These are phyloP conservation scores for Mustela lutreola DNA, from an alignment of 2,113 vertebrate genomes.

Conservation along the genomic window DNA sequence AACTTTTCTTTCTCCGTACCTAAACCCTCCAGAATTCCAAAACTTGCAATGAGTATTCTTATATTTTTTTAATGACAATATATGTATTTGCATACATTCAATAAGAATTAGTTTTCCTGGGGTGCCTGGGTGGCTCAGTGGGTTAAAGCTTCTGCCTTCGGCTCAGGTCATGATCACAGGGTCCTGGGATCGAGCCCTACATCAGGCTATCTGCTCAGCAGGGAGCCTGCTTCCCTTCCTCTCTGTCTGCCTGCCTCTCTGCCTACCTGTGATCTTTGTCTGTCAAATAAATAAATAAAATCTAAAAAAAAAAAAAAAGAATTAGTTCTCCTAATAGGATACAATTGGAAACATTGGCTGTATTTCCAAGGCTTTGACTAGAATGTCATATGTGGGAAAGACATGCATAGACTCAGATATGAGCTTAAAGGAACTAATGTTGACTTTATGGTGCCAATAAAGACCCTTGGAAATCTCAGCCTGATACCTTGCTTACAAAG, in stretches of 20 bases:
- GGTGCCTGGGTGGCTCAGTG: no score
- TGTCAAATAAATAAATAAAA: no score
- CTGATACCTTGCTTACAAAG: background rate
- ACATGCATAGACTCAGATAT: background rate
- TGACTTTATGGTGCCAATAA: background rate
- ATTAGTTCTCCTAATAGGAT: background rate
- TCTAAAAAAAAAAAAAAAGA: background rate
- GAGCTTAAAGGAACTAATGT: background rate
- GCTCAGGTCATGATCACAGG: no score
- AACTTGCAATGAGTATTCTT: background rate
- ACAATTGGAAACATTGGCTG: background rate
- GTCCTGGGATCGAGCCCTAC: no score
- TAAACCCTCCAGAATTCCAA: background rate
- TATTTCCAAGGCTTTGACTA: background rate
- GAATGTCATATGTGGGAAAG: background rate
- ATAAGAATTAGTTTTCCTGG: background rate
- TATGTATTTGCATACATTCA: background rate
- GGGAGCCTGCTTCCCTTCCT: no score
- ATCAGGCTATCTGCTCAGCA: no score
- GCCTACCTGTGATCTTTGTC: no score
- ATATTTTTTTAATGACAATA: background rate
- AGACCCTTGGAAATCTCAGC: background rate
- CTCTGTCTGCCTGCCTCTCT: no score
- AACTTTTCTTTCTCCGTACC: background rate
- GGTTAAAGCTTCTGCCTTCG: no score